Conservation (phyloP, 2,888 invertebrate genomes). For the Lepeophtheirus nordmannii region DNA sequence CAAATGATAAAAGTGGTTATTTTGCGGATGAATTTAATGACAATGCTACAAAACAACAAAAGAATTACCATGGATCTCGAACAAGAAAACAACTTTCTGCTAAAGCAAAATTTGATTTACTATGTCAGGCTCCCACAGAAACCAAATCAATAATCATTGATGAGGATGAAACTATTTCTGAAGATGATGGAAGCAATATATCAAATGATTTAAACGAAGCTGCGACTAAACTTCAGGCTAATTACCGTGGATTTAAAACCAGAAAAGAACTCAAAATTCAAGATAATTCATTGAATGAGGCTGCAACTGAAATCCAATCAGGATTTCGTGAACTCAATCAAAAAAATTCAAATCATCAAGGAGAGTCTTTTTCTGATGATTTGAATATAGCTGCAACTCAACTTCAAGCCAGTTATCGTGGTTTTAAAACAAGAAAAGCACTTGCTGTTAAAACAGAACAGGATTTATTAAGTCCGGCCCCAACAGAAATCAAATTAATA, state of each 20-base stretch:
- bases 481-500: conserved; percentile 8
- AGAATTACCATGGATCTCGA: neutral
- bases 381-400: neutral
- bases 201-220: neutral
- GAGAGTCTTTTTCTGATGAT: no score
- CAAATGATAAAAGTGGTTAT: neutral
- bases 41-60: conserved; percentile 5
- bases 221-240: conserved; percentile 16
- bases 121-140: neutral
- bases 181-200: neutral
- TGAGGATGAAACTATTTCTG: conserved; percentile 3
- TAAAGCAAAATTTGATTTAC: no score
- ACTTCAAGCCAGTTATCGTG: neutral
- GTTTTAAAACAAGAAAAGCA: neutral
- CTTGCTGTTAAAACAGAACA: neutral
- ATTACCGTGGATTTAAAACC: neutral
- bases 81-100: conserved; percentile 14
- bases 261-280: conserved; percentile 5
- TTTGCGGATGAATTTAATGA: neutral
- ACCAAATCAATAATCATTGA: neutral
- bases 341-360: neutral
- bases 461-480: neutral
- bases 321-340: conserved; percentile 11
- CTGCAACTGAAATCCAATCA: conserved; percentile 22
- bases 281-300: neutral